Conservation (phyloP, 2,797 vertebrate genomes). For the Ispidina lecontei region DNA sequence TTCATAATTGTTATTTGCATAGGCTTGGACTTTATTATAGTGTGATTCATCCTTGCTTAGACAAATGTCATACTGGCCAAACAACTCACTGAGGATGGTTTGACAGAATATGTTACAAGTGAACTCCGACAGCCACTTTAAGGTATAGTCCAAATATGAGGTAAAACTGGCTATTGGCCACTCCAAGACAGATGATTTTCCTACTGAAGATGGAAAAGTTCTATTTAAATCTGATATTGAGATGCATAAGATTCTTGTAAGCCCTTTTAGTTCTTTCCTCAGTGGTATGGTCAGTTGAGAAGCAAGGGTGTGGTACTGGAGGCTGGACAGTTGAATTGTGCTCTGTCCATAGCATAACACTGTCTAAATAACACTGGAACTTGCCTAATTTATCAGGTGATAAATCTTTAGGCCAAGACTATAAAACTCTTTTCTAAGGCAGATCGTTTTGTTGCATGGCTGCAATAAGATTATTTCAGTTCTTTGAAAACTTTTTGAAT, state of each 20-base stretch:
- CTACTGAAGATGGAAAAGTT: fast-evolving
- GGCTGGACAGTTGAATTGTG: not conserved
- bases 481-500: not conserved
- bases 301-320: no score
- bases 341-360: not conserved
- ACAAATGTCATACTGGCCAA: not conserved
- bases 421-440: not conserved
- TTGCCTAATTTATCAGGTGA: not conserved
- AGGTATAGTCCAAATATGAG: not conserved
- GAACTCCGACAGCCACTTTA: not conserved
- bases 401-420: not conserved
- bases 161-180: not conserved
- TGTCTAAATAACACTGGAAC: not conserved
- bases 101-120: not conserved
- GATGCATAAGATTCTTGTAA: not conserved
- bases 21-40: not conserved
- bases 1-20: not conserved
- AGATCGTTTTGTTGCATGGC: not conserved
- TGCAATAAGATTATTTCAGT: not conserved
- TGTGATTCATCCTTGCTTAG: not conserved
- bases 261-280: not conserved
- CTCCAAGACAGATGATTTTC: not conserved
- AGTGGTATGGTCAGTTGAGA: fast-evolving
- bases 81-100: not conserved
- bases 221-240: not conserved